Percentiles rank a stretch among this genome's conserved stretches.
These are phyloP conservation scores for Latrodectus elegans DNA, from an alignment of 2,888 invertebrate species.

Conservation along the genomic window DNA sequence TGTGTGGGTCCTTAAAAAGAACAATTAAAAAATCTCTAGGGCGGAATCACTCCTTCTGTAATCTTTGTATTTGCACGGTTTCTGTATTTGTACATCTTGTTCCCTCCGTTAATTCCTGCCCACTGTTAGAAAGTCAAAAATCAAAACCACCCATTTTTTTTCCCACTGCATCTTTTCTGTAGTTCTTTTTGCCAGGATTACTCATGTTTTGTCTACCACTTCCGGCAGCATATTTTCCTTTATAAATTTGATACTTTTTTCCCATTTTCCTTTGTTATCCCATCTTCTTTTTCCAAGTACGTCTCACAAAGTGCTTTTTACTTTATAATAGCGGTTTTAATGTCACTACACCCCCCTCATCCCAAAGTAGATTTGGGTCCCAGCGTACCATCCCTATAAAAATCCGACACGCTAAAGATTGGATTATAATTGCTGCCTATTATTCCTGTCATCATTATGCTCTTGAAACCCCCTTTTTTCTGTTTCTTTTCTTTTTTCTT, in stretches of 20 bases:
- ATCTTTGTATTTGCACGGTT: not conserved
- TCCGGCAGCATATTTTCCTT: constrained; percentile 17
- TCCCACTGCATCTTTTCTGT: not conserved
- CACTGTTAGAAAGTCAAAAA: not conserved
- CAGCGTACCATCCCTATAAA: not conserved
- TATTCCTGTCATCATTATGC: constrained; percentile 36
- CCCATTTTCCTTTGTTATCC: not conserved
- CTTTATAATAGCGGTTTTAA: constrained; percentile 32
- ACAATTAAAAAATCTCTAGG: not conserved
- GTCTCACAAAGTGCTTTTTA: constrained; percentile 20
- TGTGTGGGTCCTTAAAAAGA: not conserved
- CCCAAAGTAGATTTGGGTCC: not conserved
- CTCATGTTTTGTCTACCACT: constrained; percentile 1
- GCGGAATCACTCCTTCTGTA: not conserved
- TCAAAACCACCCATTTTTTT: constrained; percentile 14
- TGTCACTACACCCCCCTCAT: constrained; percentile 2
- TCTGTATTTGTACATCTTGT: not conserved
- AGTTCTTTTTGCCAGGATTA: not conserved
- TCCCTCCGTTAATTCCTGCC: not conserved
- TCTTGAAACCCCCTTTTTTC: no score
- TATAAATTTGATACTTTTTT: not conserved
- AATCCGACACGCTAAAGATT: constrained; percentile 39
- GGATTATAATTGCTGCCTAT: constrained; percentile 41
- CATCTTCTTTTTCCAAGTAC: not conserved
- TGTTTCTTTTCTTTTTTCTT: not conserved